Base-by-base conservation (phyloP, 2,888 invertebrate species). In the Tolmerus cingulatus region DNA sequence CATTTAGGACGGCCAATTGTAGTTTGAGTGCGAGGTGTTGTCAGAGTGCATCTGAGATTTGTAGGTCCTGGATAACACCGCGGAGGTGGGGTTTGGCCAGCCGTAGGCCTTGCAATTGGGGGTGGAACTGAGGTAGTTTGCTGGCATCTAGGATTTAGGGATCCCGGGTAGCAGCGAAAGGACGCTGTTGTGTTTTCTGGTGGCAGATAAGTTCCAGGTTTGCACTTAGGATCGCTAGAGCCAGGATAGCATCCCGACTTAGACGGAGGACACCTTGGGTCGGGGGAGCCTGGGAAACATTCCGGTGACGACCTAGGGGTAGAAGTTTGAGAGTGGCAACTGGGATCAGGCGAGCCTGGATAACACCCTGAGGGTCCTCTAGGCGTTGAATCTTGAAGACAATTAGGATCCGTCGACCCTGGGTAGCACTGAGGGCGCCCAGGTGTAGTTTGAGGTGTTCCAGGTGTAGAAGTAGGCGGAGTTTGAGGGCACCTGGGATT, bases 21-120 rank as follows among this genome's bases (percentile, higher is more conserved):
- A 34, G 34, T 34, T 34, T 34, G 7, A 34, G 34, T 23, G 57
- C 57, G 57, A 23, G 23, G 30, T 30, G 81, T 46, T 79, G 91
- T 90, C 88, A 90, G 90, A 0, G 91, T 92, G 87, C 93, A 93
- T 46, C 90, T 90, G 0, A 92, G 92, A 89, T 93, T 94, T 91
- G 66, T 93, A 91, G 90, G 93, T 92, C 91, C 94, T 91, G 90
- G 94, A 92, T 89, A 93, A 92, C 55, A 93, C 92, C 87, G 89
- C 9, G 66, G 46, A n/a, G 90, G 90, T 43, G 82, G 88, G 0
- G 66, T 66, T 9, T n/a, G 57, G 23, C n/a, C 57, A 0, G 66
- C 4, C 3, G 23, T 66, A 0, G 66, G 66, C 27, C 66, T 66
- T 23, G 66, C 27, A 4, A 27, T 12, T 8, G 40, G 40, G 8